Evolutionary conservation across 2,797 vertebrate genomes (phyloP), one percentile per base, ranked within the genome.

Genomic region (Lutjanus campechanus): DNA sequence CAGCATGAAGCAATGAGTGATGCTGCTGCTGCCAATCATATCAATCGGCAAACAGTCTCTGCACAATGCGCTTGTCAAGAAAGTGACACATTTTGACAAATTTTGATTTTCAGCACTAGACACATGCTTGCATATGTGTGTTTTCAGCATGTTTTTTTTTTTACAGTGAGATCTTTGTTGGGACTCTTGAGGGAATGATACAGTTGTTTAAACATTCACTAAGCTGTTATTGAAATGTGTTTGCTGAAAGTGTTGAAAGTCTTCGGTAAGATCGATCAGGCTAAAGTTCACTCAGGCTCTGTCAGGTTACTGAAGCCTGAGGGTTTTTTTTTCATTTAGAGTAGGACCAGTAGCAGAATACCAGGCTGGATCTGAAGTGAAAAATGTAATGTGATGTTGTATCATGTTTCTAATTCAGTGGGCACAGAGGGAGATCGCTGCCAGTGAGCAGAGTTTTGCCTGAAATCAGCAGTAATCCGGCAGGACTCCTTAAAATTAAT

Each of bases 401-500:
- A 36, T 36, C 29, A 5, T 36, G 29, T 43, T 43, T 91, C 62
- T 70, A 50, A 67, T 56, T 82, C 82, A 76, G 71, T 65, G 40
- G 67, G 81, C 85, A 79, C 87, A 87, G 88, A 77, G 71, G 87
- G 81, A 74, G 72, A 75, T 44, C 4, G 29, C 73, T 76, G 84
- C 68, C 77, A 80, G 61, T 5, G 67, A 79, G 84, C 59, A 11
- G 17, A 62, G 49, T 78, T 85, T 83, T 75, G 66, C 77, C 77
- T 81, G 79, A 84, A 84, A 88, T 89, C 86, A 91, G 90, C 89
- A 90, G 70, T 76, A 76, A 81, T 88, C 67, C 91, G 65, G 76
- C 79, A 86, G 82, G 88, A 87, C 74, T 85, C 76, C 76, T 78
- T 82, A 69, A 91, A 88, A 89, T 92, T 87, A 86, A 92, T 88